Conservation (phyloP, 1,140 invertebrate genomes). For the Zaprionus davidi region DNA sequence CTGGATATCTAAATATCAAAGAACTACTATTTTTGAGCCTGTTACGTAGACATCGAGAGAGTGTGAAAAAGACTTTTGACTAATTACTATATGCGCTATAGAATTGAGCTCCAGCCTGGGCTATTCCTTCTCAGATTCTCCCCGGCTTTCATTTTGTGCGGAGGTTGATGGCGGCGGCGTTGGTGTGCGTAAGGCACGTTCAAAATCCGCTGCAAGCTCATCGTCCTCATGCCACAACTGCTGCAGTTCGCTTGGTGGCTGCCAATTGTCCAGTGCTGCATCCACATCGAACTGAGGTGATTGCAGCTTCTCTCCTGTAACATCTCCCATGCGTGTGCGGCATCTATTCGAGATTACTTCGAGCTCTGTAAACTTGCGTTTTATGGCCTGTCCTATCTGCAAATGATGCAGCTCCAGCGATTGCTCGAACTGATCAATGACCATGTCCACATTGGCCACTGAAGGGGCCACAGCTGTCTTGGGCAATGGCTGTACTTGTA, state of each 20-base stretch:
- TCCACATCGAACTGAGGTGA: slow-evolving; percentile 66
- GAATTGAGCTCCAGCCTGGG: slow-evolving; percentile 48
- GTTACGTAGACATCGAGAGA: slow-evolving; percentile 66
- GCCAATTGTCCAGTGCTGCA: slow-evolving; percentile 62
- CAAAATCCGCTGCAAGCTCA: slow-evolving; percentile 86
- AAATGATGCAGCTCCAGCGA: slow-evolving; percentile 64
- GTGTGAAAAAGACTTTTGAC: slow-evolving; percentile 38
- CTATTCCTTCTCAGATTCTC: slow-evolving; percentile 62
- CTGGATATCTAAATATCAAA: slow-evolving; percentile 58
- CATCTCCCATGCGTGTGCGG: slow-evolving; percentile 85
- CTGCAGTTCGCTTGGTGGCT: slow-evolving; percentile 71
- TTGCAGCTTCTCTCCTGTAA: slow-evolving; percentile 85
- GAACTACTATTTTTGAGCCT: slow-evolving; percentile 66
- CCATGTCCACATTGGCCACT: slow-evolving; percentile 49
- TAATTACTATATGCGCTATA: slow-evolving; percentile 45
- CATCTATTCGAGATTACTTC: slow-evolving; percentile 87
- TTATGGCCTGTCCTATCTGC: slow-evolving; percentile 84
- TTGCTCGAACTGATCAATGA: slow-evolving; percentile 69
- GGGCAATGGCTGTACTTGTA: slow-evolving; percentile 69
- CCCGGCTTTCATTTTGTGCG: slow-evolving; percentile 49
- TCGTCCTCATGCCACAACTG: slow-evolving; percentile 84
- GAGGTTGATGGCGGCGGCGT: slow-evolving; percentile 64
- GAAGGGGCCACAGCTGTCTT: background rate
- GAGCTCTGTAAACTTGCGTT: slow-evolving; percentile 87
- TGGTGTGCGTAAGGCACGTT: slow-evolving; percentile 64